A percentile compares a stretch with the other conserved stretches of the same genome.
These are phyloP conservation scores for Cacatua alba DNA, from an alignment of 2,113 vertebrate species.

Conservation along the genomic window DNA sequence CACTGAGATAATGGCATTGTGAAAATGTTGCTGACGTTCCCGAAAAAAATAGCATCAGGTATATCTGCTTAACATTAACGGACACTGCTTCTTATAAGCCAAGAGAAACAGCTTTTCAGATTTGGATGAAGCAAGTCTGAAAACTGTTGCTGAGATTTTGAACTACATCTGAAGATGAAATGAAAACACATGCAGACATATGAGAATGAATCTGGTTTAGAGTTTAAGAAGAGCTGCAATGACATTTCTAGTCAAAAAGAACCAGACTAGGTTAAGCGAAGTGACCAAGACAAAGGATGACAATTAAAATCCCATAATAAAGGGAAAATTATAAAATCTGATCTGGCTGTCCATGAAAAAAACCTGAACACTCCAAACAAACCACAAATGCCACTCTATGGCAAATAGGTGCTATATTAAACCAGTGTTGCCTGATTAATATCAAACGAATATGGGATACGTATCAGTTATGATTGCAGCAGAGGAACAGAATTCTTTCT, in stretches of 20 bases:
- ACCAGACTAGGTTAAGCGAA: not conserved
- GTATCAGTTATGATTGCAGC: not conserved
- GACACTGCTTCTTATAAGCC: not conserved
- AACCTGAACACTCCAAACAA: not conserved
- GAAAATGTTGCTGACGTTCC: not conserved
- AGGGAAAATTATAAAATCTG: not conserved
- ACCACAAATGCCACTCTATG: not conserved
- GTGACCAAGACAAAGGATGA: not conserved
- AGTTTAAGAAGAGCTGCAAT: not conserved
- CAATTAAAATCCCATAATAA: not conserved
- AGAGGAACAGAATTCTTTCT: not conserved
- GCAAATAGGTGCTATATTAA: not conserved
- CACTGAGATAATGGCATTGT: not conserved
- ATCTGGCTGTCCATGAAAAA: not conserved
- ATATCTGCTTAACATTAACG: not conserved
- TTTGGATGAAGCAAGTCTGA: not conserved
- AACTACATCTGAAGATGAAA: not conserved
- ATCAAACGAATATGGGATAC: not conserved
- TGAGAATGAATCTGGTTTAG: not conserved
- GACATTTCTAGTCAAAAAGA: not conserved
- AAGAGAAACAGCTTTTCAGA: not conserved
- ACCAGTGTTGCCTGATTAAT: not conserved
- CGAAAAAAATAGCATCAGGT: not conserved
- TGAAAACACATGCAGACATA: not conserved
- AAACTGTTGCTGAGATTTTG: not conserved